Conservation (phyloP, 2,888 invertebrate species). For the Agriotes lineatus region DNA sequence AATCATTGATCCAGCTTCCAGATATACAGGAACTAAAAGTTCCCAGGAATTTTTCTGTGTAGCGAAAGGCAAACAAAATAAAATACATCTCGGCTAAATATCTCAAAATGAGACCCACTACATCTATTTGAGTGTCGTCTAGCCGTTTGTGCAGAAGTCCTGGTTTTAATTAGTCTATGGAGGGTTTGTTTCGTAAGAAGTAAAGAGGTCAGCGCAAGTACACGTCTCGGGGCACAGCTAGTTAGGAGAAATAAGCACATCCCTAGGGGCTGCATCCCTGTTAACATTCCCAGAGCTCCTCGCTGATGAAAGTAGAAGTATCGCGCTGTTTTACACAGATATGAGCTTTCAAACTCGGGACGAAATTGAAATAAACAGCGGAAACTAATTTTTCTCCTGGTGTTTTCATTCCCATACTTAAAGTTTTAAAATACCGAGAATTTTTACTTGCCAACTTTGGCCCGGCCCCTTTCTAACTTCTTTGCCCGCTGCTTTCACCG, state of each 20-base stretch:
- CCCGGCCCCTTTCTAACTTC: not conserved
- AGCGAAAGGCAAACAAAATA: not conserved
- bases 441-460: slow-evolving; percentile 21
- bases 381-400: slow-evolving; percentile 20
- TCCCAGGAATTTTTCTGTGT: too few species aligned
- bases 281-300: slow-evolving; percentile 44
- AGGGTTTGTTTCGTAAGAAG: slow-evolving; percentile 35
- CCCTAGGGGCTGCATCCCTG: slow-evolving; percentile 44
- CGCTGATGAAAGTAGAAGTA: slow-evolving; percentile 31
- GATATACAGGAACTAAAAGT: too few species aligned
- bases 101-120: slow-evolving; percentile 11
- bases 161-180: slow-evolving; percentile 39
- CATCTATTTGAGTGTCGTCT: slow-evolving; percentile 11
- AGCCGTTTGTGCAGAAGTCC: slow-evolving; percentile 21
- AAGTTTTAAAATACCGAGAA: slow-evolving; percentile 13
- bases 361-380: slow-evolving; percentile 23
- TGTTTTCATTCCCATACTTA: slow-evolving; percentile 8
- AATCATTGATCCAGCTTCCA: too few species aligned
- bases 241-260: slow-evolving; percentile 44
- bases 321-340: slow-evolving; percentile 23
- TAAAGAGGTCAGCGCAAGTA: slow-evolving; percentile 42
- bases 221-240: slow-evolving; percentile 39
- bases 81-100: not conserved
- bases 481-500: not conserved
- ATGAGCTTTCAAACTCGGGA: slow-evolving; percentile 11